Evolutionary conservation across 2,797 vertebrate genomes (phyloP).

Genomic region (Kryptolebias ocellatus): DNA sequence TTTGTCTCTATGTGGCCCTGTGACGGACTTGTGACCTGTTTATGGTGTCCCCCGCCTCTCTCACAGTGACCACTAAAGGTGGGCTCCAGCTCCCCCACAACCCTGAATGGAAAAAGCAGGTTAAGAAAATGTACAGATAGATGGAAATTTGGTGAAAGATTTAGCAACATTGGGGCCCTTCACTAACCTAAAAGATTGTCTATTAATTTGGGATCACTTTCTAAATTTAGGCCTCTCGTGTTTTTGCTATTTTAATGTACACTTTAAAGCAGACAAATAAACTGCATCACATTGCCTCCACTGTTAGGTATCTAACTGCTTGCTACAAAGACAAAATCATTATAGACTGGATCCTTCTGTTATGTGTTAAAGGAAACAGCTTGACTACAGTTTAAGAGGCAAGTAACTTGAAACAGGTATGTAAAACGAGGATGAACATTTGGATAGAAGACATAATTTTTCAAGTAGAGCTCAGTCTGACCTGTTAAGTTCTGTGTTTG

Average conservation of each 20-base stretch:
- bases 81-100: no score
- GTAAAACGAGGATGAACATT: conserved; percentile 19
- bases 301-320: not conserved
- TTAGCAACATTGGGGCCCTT: conserved; percentile 33
- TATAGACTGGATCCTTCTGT: conserved; percentile 4
- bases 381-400: not conserved
- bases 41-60: no score
- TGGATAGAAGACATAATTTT: conserved; percentile 23
- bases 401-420: conserved; percentile 21
- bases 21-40: no score
- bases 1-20: no score
- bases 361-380: conserved; percentile 9
- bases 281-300: not conserved
- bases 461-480: conserved; percentile 35
- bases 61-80: no score
- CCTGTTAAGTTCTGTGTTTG: conserved; percentile 39
- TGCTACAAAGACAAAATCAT: not conserved
- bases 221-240: no score
- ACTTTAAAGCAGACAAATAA: not conserved
- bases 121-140: no score
- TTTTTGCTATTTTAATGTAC: no score
- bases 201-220: not conserved
- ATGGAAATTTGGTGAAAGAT: no score
- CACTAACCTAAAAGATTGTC: conserved; percentile 47
- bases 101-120: no score